These are phyloP conservation scores for Lepidurus packardi DNA, from an alignment of 1,140 invertebrate genomes.

Conservation along the genomic window DNA sequence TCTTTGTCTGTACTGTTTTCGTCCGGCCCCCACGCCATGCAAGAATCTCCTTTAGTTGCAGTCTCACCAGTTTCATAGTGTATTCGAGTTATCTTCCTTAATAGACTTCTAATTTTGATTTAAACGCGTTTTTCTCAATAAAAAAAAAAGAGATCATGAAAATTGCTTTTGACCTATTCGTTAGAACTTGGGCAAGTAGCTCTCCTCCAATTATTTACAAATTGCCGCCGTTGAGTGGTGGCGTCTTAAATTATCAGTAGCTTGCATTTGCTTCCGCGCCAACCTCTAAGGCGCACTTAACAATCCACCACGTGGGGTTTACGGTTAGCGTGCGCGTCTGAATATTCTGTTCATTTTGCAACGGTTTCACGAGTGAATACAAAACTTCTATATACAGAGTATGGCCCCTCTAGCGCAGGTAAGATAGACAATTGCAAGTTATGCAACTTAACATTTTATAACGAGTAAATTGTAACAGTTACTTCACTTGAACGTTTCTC, in stretches of 20 bases:
- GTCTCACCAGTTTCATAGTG: constrained; percentile 4
- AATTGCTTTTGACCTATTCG: neutral
- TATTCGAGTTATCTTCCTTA: constrained; percentile 11
- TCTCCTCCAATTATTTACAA: neutral
- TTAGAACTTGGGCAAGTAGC: neutral
- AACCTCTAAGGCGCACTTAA: neutral
- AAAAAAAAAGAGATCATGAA: no score
- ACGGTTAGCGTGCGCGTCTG: neutral
- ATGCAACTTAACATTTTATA: neutral
- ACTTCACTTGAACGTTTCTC: no score
- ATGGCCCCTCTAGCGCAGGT: neutral
- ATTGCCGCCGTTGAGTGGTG: neutral
- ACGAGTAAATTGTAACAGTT: no score
- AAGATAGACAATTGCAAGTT: neutral
- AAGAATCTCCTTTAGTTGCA: constrained; percentile 7
- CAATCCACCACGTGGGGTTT: neutral
- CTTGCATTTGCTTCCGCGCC: neutral
- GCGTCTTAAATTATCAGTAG: neutral
- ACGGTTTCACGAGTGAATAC: neutral
- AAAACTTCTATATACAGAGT: neutral
- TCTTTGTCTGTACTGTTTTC: neutral
- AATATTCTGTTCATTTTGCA: neutral
- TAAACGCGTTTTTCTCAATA: neutral
- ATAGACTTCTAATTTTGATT: constrained; percentile 19
- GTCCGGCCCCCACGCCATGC: neutral